Evolutionary conservation across 2,888 invertebrate genomes (phyloP), one percentile per base, ranked within the genome.

Genomic region (Mesorhabditis spiculigera): DNA sequence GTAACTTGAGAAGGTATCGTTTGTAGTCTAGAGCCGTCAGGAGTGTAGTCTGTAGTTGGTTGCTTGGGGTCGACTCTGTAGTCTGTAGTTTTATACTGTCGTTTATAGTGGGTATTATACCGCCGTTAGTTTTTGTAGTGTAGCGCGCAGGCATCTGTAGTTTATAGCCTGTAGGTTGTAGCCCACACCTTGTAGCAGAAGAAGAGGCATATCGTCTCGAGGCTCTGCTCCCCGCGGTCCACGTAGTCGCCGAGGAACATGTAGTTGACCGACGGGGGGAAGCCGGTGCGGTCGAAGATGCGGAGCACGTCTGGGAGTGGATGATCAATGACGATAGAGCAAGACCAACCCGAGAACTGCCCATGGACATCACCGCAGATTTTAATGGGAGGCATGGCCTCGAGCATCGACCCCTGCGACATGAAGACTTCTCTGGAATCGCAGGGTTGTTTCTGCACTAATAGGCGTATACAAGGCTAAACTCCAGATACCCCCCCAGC

Each of bases 171-270:
- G 28, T n/a, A 63, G 28, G 13, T 28, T 4, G 13, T n/a, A 13
- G 10, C 28, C 28, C 63, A 5, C n/a, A 72, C 70, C 63, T 80
- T 81, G 73, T 77, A 81, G 68, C 75, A 71, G 45, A 81, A 68
- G 68, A 81, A 75, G 13, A 81, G 74, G 13, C 77, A 74, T 70
- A 80, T 80, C 42, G 70, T 68, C 70, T 80, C 80, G 6, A 80
- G 70, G 65, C 76, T 78, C 69, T 81, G 80, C 63, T 76, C 77
- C 3, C 81, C 80, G n/a, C 81, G 72, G 68, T 81, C 80, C 45
- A 81, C 81, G 67, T 81, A 80, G 65, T 81, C 80, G 5, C 80
- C 81, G n/a, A 82, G 78, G 67, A 82, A 82, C 16, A 82, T 70
- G 69, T 81, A 82, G 67, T 80, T 81, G 41, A 72, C 70, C 4